Evolutionary conservation across 2,888 invertebrate species (phyloP).

Genomic region (Sussaba pulchella): DNA sequence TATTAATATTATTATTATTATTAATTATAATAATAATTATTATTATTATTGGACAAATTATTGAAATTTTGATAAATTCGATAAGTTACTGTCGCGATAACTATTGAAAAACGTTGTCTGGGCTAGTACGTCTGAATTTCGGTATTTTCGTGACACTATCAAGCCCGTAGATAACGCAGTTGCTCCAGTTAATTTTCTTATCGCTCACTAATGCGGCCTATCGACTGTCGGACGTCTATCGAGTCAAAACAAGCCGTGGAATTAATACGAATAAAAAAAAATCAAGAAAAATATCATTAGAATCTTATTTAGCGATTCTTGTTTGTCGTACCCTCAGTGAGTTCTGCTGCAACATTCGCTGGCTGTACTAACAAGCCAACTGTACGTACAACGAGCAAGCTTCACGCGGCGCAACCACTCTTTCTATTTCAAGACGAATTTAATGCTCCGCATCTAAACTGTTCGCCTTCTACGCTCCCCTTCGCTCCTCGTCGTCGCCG

Average conservation of each 20-base stretch:
- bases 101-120: not conserved
- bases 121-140: not conserved
- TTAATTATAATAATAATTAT: not conserved
- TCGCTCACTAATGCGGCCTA: constrained; percentile 16
- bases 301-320: not conserved
- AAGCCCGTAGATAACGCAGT: constrained; percentile 51
- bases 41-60: not conserved
- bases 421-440: constrained; percentile 62
- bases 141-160: constrained; percentile 21
- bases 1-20: not conserved
- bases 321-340: not conserved
- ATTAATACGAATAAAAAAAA: too few relatives aligned
- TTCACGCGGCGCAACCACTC: constrained; percentile 30
- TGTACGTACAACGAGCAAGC: not conserved
- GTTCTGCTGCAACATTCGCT: constrained; percentile 2
- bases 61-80: not conserved
- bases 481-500: constrained; percentile 3
- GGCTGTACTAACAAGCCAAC: not conserved
- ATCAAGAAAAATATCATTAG: not conserved
- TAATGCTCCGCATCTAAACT: constrained; percentile 40
- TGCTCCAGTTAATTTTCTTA: constrained; percentile 50
- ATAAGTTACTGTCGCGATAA: not conserved
- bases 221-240: not conserved
- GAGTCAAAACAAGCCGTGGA: constrained; percentile 10
- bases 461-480: too few relatives aligned